Percentiles rank a stretch among this genome's conserved stretches.
These are phyloP conservation scores for Sialia sialis DNA, from an alignment of 2,113 vertebrate species.

Conservation along the genomic window DNA sequence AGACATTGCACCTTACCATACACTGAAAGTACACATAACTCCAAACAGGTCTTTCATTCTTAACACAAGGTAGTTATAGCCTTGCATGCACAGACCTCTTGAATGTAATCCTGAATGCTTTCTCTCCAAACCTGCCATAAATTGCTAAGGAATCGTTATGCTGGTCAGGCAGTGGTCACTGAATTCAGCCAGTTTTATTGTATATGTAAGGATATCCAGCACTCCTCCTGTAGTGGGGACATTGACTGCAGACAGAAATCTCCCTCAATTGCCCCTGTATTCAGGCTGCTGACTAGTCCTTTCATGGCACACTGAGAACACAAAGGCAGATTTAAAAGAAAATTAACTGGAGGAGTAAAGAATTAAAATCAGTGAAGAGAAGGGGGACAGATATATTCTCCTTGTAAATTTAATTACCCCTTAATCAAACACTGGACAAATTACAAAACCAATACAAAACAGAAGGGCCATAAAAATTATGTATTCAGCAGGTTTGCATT, in stretches of 20 bases:
- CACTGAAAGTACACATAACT: not conserved
- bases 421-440: conserved; percentile 4
- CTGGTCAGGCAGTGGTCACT: not conserved
- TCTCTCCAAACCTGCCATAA: not conserved
- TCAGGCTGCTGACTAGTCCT: not conserved
- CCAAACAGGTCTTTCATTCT: not conserved
- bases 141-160: not conserved
- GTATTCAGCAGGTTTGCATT: not conserved
- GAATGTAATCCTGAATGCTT: not conserved
- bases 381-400: not conserved
- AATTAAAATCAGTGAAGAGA: conserved; percentile 19
- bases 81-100: not conserved
- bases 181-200: not conserved
- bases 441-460: conserved; percentile 5
- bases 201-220: not conserved
- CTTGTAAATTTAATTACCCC: conserved; percentile 26
- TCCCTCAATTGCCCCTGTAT: not conserved
- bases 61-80: not conserved
- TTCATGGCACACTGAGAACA: not conserved
- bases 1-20: not conserved
- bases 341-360: conserved; percentile 9
- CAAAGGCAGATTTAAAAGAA: conserved; percentile 4
- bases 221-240: not conserved
- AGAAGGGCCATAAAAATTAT: not conserved
- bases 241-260: not conserved